Evolutionary conservation across 2,113 vertebrate species (phyloP).

Genomic region (Choloepus hoffmanni): DNA sequence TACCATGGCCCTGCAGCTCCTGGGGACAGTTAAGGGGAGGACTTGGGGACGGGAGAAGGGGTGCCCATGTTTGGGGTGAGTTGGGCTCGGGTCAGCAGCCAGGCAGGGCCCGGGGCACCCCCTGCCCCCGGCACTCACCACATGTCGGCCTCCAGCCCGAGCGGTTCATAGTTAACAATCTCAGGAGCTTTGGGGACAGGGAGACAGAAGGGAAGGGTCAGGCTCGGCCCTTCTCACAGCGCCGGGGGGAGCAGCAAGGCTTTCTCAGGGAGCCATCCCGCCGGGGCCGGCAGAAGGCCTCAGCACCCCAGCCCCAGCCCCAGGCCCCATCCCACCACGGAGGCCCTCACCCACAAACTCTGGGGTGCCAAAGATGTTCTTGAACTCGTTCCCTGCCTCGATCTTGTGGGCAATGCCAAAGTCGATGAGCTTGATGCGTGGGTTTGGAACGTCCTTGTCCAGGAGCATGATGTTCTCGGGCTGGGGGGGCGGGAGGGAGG

Average conservation of each 20-base stretch:
- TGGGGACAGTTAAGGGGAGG: fast-evolving
- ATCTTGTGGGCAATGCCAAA: conserved; percentile 99
- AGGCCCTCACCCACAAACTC: conserved; percentile 95
- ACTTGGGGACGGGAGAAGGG: no score
- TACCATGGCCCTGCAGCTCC: not conserved
- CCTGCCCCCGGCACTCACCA: conserved; percentile 89
- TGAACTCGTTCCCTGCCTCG: conserved; percentile 97
- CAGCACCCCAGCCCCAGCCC: not conserved
- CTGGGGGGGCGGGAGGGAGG: conserved; percentile 76
- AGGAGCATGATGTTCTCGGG: conserved; percentile 99
- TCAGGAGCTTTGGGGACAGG: conserved; percentile 91
- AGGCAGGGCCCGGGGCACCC: no score
- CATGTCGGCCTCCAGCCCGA: conserved; percentile 98
- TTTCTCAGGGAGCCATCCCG: no score
- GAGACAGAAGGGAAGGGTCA: not conserved
- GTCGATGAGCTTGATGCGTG: conserved; percentile 98
- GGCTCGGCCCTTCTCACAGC: fast-evolving
- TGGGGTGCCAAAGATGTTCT: conserved; percentile 98
- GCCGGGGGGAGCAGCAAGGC: not conserved
- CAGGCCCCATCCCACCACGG: fast-evolving
- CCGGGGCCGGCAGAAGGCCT: no score
- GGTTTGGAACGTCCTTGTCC: conserved; percentile 95
- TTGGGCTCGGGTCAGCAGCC: no score
- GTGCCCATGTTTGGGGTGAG: not conserved
- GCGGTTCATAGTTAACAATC: conserved; percentile 98